phyloP scores from a whole-genome alignment of 2,113 vertebrate genomes.

The Potamarius usumacintae region DNA sequence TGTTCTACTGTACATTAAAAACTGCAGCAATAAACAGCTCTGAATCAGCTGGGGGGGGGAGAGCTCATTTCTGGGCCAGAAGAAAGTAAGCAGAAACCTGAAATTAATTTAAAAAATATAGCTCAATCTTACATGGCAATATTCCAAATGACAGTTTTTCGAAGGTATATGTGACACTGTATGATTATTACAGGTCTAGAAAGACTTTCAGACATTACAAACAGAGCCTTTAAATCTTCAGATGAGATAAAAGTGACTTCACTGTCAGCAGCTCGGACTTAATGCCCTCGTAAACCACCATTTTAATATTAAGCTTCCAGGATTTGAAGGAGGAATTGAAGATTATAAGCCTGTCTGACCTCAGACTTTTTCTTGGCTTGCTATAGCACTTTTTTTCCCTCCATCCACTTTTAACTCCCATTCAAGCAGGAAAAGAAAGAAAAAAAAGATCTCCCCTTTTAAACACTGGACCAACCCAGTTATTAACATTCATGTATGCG shows the following conservation, averaged over 20 bases:
- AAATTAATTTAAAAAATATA: not conserved
- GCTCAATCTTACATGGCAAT: not conserved
- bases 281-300: not conserved
- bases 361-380: conserved; percentile 61
- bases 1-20: not conserved
- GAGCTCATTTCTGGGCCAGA: not conserved
- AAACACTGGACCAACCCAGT: conserved; percentile 63
- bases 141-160: not conserved
- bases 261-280: not conserved
- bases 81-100: not conserved
- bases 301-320: not conserved
- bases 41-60: not conserved
- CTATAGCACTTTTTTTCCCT: conserved; percentile 54
- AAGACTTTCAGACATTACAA: not conserved
- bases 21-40: not conserved
- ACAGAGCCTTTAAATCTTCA: not conserved
- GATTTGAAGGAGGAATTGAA: conserved; percentile 5
- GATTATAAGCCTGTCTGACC: conserved; percentile 35
- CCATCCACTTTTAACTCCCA: conserved; percentile 58
- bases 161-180: not conserved
- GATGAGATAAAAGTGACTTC: not conserved
- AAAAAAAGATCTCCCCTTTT: conserved; percentile 55
- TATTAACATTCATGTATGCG: conserved; percentile 68
- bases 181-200: not conserved
- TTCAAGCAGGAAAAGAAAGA: conserved; percentile 59